A percentile compares a stretch with the other conserved stretches of the same genome.
Conservation (phyloP, 2,113 vertebrate genomes). For the Hiodon tergisus region DNA sequence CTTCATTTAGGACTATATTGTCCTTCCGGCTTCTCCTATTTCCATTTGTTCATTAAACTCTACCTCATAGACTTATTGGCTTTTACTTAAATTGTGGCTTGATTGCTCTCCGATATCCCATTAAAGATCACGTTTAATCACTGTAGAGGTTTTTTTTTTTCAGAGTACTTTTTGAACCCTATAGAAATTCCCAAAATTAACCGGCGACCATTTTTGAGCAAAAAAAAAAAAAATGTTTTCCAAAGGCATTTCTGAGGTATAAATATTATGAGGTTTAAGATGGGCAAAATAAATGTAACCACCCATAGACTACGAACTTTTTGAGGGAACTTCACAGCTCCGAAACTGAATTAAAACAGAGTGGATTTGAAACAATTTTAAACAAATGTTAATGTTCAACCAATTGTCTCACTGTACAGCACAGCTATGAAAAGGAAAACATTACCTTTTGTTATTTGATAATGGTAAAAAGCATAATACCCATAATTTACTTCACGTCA, state of each 20-base stretch:
- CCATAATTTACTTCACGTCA: not conserved
- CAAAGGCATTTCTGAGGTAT: not conserved
- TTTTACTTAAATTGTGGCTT: slow-evolving; percentile 53
- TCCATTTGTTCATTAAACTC: slow-evolving; percentile 57
- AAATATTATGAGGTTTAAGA: too few species aligned
- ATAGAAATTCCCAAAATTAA: not conserved
- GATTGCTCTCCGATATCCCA: slow-evolving; percentile 54
- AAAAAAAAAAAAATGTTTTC: not conserved
- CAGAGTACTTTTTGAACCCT: slow-evolving; percentile 10
- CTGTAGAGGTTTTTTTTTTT: slow-evolving; percentile 27
- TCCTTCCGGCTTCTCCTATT: slow-evolving; percentile 54
- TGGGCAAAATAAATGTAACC: too few species aligned
- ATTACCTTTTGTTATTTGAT: not conserved
- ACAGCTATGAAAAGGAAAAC: too few species aligned
- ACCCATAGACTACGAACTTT: too few species aligned
- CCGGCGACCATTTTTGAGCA: not conserved
- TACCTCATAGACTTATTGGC: slow-evolving; percentile 46
- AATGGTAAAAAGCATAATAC: not conserved
- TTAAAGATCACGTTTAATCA: slow-evolving; percentile 64
- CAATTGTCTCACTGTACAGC: too few species aligned
- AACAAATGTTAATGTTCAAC: too few species aligned
- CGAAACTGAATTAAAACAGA: too few species aligned
- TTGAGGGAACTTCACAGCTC: too few species aligned
- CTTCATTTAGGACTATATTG: slow-evolving; percentile 53
- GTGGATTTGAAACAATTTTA: too few species aligned